phyloP scores from a whole-genome alignment of 2,888 invertebrate genomes.

The Lasioglossum oenotherae region DNA sequence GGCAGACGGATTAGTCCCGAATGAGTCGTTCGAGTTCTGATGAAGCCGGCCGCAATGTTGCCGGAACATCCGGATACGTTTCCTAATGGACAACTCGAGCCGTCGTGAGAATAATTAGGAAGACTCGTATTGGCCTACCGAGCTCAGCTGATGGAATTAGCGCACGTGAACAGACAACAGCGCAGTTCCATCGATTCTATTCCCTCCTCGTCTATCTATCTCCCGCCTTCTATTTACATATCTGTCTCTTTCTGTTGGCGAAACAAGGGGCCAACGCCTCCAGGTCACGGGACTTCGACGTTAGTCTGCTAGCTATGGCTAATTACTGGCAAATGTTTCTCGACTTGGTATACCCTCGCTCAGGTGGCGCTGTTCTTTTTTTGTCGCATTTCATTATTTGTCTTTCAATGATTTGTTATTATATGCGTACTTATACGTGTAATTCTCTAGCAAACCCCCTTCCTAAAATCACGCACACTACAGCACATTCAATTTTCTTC shows the following conservation, averaged over 20 bases:
- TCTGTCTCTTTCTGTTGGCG: background rate
- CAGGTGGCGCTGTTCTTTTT: background rate
- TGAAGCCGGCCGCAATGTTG: slow-evolving; percentile 40
- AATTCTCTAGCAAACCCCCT: too few relatives aligned
- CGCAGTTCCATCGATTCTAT: background rate
- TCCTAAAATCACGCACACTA: background rate
- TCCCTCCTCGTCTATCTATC: background rate
- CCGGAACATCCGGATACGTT: slow-evolving; percentile 45
- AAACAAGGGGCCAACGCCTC: background rate
- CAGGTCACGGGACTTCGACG: background rate
- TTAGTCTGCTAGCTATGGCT: background rate
- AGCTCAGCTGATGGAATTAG: slow-evolving; percentile 8
- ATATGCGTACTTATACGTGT: too few relatives aligned
- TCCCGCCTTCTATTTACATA: background rate
- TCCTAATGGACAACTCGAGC: slow-evolving; percentile 22
- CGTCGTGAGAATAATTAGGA: slow-evolving; percentile 11
- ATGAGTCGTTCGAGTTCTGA: slow-evolving; percentile 31
- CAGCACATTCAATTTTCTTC: background rate
- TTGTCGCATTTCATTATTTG: background rate
- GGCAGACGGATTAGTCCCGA: background rate
- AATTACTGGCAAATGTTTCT: background rate
- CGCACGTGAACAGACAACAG: background rate
- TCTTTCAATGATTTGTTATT: background rate
- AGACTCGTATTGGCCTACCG: slow-evolving; percentile 5
- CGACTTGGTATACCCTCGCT: background rate